These are phyloP conservation scores for Rotaria socialis DNA, from an alignment of 2,888 invertebrate genomes.

Conservation along the genomic window DNA sequence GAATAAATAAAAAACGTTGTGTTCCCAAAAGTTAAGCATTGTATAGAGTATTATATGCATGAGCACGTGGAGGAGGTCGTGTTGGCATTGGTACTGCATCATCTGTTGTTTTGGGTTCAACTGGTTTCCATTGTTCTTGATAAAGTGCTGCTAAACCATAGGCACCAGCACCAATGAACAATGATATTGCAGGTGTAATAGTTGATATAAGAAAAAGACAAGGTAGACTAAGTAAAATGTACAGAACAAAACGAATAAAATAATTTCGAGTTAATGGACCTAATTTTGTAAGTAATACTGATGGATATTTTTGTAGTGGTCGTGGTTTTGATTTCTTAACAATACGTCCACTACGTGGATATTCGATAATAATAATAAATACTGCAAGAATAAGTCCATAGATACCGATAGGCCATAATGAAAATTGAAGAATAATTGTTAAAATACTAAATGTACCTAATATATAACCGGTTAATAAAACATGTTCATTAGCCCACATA, in stretches of 20 bases:
- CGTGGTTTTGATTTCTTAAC: not conserved
- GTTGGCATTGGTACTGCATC: not conserved
- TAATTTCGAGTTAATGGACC: conserved; percentile 22
- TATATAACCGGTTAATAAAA: conserved; percentile 28
- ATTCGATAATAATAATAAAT: not conserved
- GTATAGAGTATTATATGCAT: not conserved
- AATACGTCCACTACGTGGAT: conserved; percentile 27
- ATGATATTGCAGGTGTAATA: not conserved
- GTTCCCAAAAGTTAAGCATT: not conserved
- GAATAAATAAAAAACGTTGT: no score
- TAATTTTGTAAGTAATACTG: not conserved
- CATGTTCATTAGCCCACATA: conserved; percentile 35
- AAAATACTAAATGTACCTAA: not conserved
- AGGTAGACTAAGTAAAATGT: not conserved
- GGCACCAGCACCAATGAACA: not conserved
- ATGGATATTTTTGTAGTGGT: not conserved
- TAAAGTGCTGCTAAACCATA: conserved; percentile 25
- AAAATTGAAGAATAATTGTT: not conserved
- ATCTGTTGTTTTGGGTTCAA: not conserved
- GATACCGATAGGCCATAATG: not conserved
- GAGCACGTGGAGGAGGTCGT: conserved; percentile 8
- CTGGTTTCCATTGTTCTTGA: conserved; percentile 31
- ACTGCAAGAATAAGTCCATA: not conserved
- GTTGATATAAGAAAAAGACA: conserved; percentile 28
- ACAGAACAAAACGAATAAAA: conserved; percentile 29